Evolutionary conservation across 2,888 invertebrate species (phyloP).

Genomic region (Temnothorax unifasciatus): DNA sequence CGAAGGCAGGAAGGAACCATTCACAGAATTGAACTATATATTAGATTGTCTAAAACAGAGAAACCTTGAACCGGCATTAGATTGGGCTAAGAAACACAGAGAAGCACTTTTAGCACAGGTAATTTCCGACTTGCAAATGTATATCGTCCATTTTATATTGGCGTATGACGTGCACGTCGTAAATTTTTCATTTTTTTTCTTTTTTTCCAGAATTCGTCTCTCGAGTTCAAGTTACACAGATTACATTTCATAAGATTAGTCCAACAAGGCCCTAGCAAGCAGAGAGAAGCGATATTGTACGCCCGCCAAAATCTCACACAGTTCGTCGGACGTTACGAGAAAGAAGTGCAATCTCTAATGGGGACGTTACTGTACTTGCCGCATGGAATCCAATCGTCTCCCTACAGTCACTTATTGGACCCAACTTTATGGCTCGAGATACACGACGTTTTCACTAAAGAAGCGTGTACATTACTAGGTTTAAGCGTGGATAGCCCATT

Average conservation of each 20-base stretch:
- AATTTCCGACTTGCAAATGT: background rate
- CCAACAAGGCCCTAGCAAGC: constrained; percentile 89
- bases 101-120: constrained; percentile 90
- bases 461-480: constrained; percentile 96
- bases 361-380: constrained; percentile 93
- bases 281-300: constrained; percentile 95
- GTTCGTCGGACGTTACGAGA: constrained; percentile 92
- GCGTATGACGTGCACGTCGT: background rate
- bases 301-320: constrained; percentile 94
- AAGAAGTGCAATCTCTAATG: constrained; percentile 95
- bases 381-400: constrained; percentile 92
- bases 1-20: constrained; percentile 91
- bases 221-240: constrained; percentile 94
- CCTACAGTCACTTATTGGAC: constrained; percentile 92
- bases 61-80: constrained; percentile 94
- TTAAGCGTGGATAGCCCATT: constrained; percentile 96
- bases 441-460: constrained; percentile 96
- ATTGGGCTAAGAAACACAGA: constrained; percentile 94
- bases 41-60: constrained; percentile 94
- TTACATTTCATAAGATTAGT: constrained; percentile 93
- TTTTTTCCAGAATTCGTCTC: constrained; percentile 88
- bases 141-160: background rate
- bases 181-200: constrained; percentile 43
- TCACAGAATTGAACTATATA: constrained; percentile 94
- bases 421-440: constrained; percentile 91